Conservation (phyloP, 2,888 invertebrate species). For the Lasius fuliginosus region DNA sequence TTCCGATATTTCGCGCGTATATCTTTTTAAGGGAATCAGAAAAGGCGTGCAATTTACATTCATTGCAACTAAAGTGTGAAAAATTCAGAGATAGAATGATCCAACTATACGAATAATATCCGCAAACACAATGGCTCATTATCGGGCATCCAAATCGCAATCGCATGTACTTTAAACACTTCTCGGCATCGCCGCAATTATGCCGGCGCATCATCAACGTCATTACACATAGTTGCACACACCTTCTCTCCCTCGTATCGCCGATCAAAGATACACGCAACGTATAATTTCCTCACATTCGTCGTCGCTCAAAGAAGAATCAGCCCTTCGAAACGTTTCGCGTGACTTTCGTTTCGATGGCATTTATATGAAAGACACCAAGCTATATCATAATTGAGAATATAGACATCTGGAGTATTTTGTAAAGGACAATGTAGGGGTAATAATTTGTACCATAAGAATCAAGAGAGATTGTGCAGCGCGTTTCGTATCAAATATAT, state of each 20-base stretch:
- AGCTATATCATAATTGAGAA: constrained; percentile 18
- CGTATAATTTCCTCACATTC: constrained; percentile 48
- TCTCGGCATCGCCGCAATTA: constrained; percentile 42
- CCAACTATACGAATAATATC: constrained; percentile 44
- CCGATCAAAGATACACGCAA: constrained; percentile 51
- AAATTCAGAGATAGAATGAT: constrained; percentile 43
- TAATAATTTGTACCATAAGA: background rate
- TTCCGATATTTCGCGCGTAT: constrained; percentile 10
- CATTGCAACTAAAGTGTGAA: constrained; percentile 41
- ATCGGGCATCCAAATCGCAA: constrained; percentile 48
- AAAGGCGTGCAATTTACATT: constrained; percentile 30
- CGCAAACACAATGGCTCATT: constrained; percentile 56
- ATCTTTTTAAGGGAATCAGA: constrained; percentile 11
- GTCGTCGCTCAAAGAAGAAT: constrained; percentile 35
- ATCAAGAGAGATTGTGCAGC: background rate
- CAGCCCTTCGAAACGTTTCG: constrained; percentile 39
- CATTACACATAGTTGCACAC: constrained; percentile 49
- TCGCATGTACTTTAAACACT: constrained; percentile 54
- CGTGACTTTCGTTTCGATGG: constrained; percentile 41
- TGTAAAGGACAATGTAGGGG: background rate
- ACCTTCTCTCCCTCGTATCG: constrained; percentile 20
- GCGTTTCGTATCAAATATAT: background rate
- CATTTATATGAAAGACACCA: constrained; percentile 37
- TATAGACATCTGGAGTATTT: constrained; percentile 34
- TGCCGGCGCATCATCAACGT: constrained; percentile 50